These are phyloP conservation scores for Channa maculata DNA, from an alignment of 2,113 vertebrate species.

Conservation along the genomic window DNA sequence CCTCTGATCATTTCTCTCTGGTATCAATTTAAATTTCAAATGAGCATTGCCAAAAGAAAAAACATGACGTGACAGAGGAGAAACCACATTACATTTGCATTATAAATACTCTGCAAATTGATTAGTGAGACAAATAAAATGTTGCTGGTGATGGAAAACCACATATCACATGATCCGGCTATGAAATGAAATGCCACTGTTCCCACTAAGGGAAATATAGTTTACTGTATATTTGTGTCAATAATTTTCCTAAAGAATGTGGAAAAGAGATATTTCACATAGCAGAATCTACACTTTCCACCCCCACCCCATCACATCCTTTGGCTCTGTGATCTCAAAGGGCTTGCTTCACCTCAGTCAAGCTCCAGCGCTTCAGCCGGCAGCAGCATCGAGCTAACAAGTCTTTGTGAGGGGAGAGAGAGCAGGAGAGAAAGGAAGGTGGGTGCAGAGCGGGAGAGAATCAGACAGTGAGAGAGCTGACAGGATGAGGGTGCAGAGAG, in stretches of 20 bases:
- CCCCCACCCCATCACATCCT: constrained; percentile 34
- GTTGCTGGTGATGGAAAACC: neutral
- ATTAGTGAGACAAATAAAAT: neutral
- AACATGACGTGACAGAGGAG: neutral
- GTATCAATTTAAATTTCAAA: constrained; percentile 28
- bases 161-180: neutral
- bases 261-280: constrained; percentile 18
- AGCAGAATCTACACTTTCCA: constrained; percentile 45
- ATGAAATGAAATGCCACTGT: neutral
- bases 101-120: neutral
- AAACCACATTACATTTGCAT: neutral
- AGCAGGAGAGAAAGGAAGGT: constrained; percentile 14
- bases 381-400: constrained; percentile 90
- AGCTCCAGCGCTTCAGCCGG: constrained; percentile 88
- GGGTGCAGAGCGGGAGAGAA: constrained; percentile 36
- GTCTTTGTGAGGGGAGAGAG: constrained; percentile 88
- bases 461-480: constrained; percentile 56
- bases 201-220: neutral
- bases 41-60: constrained; percentile 14
- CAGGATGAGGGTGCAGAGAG: constrained; percentile 52
- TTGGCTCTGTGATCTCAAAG: constrained; percentile 84
- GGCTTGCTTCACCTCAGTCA: constrained; percentile 87
- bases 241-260: constrained; percentile 2
- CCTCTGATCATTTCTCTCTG: constrained; percentile 17
- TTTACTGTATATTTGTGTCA: neutral